These are phyloP conservation scores for Arnoldichthys spilopterus DNA, from an alignment of 2,797 vertebrate species.

Conservation along the genomic window DNA sequence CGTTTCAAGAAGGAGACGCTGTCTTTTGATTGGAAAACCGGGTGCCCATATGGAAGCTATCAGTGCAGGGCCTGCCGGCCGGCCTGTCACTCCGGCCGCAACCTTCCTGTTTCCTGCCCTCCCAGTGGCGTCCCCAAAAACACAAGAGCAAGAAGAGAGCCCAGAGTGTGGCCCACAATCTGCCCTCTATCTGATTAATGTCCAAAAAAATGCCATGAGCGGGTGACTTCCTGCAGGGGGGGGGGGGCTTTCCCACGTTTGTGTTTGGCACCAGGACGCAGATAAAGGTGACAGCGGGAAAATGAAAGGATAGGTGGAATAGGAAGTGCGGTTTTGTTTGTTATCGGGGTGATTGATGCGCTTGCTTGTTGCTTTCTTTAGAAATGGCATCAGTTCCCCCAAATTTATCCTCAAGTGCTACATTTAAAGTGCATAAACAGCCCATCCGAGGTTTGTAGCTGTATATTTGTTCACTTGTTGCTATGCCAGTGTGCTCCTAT, in stretches of 20 bases:
- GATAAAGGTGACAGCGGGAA: constrained; percentile 25
- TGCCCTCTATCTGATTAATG: constrained; percentile 10
- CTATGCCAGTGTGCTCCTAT: background rate
- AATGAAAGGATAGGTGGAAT: constrained; percentile 27
- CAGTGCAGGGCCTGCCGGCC: constrained; percentile 50
- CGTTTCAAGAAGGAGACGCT: constrained; percentile 64
- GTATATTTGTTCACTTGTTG: background rate
- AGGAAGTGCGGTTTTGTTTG: constrained; percentile 36
- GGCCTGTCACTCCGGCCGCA: constrained; percentile 19
- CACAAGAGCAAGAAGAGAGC: constrained; percentile 25
- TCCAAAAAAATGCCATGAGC: constrained; percentile 9
- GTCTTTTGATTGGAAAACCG: constrained; percentile 68
- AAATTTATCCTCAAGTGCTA: constrained; percentile 11
- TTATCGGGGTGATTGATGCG: constrained; percentile 40
- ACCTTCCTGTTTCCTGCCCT: constrained; percentile 43
- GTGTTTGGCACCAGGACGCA: constrained; percentile 13
- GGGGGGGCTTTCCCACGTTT: constrained; percentile 33
- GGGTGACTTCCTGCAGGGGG: constrained; percentile 31
- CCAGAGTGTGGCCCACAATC: background rate
- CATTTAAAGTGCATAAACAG: background rate
- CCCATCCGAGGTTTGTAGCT: background rate
- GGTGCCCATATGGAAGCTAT: constrained; percentile 75
- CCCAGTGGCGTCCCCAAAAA: constrained; percentile 31
- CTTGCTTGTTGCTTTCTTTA: constrained; percentile 18
- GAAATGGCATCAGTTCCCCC: background rate